Conservation (phyloP, 2,797 vertebrate species). For the Tarsius wallacei region DNA sequence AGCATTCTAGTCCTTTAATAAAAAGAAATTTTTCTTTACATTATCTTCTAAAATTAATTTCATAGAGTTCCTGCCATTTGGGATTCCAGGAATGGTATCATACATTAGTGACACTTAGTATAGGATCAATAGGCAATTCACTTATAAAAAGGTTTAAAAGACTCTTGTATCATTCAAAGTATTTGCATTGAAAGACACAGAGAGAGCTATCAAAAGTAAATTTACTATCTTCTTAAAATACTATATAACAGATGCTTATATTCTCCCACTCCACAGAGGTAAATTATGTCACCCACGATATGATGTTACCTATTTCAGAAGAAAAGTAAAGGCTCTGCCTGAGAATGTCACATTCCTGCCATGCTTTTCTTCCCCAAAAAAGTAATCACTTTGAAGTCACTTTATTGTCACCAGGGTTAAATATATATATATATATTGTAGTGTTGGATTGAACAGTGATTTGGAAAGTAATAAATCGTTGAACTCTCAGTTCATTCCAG, state of each 20-base stretch:
- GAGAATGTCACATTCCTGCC: not conserved
- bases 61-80: not conserved
- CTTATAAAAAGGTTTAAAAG: not conserved
- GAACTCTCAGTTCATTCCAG: not conserved
- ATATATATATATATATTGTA: no score
- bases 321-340: not conserved
- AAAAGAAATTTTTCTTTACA: not conserved
- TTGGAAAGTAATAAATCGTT: not conserved
- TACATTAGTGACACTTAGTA: not conserved
- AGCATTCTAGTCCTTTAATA: not conserved
- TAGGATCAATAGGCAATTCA: not conserved
- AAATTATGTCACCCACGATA: not conserved
- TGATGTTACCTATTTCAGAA: not conserved
- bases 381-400: not conserved
- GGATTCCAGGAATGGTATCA: not conserved
- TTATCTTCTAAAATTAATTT: slow-evolving; percentile 59
- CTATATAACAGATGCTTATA: not conserved
- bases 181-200: not conserved
- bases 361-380: not conserved
- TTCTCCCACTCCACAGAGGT: not conserved
- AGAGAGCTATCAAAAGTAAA: not conserved
- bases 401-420: not conserved
- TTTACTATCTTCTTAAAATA: not conserved
- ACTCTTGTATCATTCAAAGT: not conserved
- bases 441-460: not conserved